A percentile compares a stretch with the other conserved stretches of the same genome.
These are phyloP conservation scores for Malurus melanocephalus DNA, from an alignment of 2,113 vertebrate species.

Conservation along the genomic window DNA sequence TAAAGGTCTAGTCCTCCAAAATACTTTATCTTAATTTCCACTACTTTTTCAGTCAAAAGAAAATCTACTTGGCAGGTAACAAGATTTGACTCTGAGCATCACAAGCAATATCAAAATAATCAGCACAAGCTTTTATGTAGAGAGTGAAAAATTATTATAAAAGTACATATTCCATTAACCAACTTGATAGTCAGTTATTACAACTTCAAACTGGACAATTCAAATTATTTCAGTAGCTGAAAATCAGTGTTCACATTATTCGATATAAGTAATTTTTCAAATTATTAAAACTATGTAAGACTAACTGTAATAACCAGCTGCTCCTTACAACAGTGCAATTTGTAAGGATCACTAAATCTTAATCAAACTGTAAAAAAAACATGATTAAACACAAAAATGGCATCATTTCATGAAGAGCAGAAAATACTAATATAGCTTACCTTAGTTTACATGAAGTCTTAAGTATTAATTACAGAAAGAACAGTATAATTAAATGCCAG, in stretches of 20 bases:
- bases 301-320: not conserved
- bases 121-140: not conserved
- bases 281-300: not conserved
- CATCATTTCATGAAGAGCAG: not conserved
- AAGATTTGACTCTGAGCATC: not conserved
- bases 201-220: not conserved
- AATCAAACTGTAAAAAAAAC: not conserved
- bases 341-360: not conserved
- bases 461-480: not conserved
- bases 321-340: not conserved
- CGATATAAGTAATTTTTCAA: not conserved
- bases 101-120: not conserved
- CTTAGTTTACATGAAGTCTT: not conserved
- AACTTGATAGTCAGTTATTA: not conserved
- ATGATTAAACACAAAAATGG: not conserved
- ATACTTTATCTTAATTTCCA: not conserved
- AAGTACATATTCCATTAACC: not conserved
- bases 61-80: not conserved
- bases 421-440: not conserved
- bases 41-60: not conserved
- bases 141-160: not conserved
- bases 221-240: not conserved
- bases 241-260: not conserved
- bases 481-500: not conserved
- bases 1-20: not conserved